Base-by-base conservation (phyloP, 2,888 invertebrate species). In the Synergus japonicus region DNA sequence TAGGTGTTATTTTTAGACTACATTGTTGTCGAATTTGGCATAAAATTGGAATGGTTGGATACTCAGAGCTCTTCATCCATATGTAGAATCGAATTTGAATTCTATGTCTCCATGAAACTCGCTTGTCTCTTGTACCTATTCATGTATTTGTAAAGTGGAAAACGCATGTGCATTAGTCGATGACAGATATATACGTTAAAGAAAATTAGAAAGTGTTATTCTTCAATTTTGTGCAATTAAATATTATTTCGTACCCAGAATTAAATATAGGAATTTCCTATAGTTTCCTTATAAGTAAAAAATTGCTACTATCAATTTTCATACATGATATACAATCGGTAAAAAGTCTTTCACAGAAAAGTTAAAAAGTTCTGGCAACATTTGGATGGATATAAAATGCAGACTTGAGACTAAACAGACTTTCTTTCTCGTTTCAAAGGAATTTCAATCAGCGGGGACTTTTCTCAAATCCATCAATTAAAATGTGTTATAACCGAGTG, bases 371-470 rank as follows among this genome's bases (percentile, higher is more conserved):
- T n/a, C 54, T 54, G 13, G 15, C 15, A 54, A 0, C n/a, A 2
- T 54, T 54, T 22, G 12, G 22, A 22, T 60, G 22, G 22, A 12
- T 22, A 60, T 12, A 60, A 60, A 9, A 60, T 18, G 12, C 22
- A 60, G 22, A 60, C 4, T 12, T 54, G n/a, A 8, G n/a, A 54
- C 10, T 60, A 1, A 60, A 43, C 43, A 66, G 10, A 41, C n/a
- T n/a, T 66, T 41, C 12, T n/a, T 49, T 46, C 37, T 69, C 29
- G 49, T 29, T 69, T 69, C 46, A 49, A 49, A 69, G 49, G 49
- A 69, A 69, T 49, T 69, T 54, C 29, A 29, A 69, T 69, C 49
- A 69, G 69, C 37, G 37, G 22, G 49, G 9, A 69, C 41, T 66
- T 41, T 66, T 8, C 10, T 9, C 37, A n/a, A 37, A 49, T 49